Evolutionary conservation across 1,140 invertebrate genomes (phyloP), one percentile per base, ranked within the genome.

Genomic region (Vanessa atalanta): DNA sequence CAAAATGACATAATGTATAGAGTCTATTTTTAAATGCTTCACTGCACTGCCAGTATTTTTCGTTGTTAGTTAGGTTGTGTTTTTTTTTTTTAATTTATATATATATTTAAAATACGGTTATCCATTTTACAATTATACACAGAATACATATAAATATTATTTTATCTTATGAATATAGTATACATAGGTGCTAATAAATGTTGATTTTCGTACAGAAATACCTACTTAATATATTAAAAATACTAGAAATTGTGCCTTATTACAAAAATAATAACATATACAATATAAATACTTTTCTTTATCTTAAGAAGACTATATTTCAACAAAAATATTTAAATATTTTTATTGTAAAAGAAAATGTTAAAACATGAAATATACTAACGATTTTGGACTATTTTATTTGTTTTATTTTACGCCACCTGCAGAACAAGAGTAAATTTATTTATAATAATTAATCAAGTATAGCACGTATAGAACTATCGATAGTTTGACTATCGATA

Each of bases 31-130:
- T 14, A 12, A 60, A 60, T 61, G 20, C 16, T 50, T 51, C 23
- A 43, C 37, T 43, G 55, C 83, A 88, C 85, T 86, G 82, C 80
- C 86, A 89, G 84, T 88, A 88, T 87, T 86, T 79, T 82, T 51
- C 51, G 80, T 88, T 83, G 81, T 85, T 87, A 83, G 67, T 79
- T 81, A 84, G 85, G 86, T 88, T 88, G 83, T 88, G 80, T 87
- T 85, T 80, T 83, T 71, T 31, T 13, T 66, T 64, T 73, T 72
- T 68, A 26, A 37, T 68, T 60, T 64, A 71, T 66, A 67, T 51
- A 50, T 70, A 31, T 31, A 31, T 63, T 31, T 64, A 53, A 53
- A 9, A 57, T 14, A 31, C 7, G 16, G 31, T 61, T 61, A 61
- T 61, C 5, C 20, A 13, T 61, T 61, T 61, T 61, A 37, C 57